Base-by-base conservation (phyloP, 2,797 vertebrate species). In the Etheostoma nigrum region DNA sequence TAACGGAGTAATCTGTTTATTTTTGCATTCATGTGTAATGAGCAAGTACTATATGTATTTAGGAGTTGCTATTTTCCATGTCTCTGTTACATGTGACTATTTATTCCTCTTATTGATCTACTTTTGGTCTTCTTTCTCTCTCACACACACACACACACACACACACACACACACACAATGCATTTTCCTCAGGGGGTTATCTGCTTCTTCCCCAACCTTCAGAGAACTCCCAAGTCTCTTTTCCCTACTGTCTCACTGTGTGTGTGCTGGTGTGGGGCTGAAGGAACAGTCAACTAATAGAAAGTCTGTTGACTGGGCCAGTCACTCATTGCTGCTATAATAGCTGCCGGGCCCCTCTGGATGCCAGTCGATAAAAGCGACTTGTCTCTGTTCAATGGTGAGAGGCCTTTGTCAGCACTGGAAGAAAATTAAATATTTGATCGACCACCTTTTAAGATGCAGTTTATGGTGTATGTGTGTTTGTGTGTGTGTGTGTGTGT, bases 371-470 rank as follows among this genome's bases (percentile, higher is more conserved):
- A 94, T 95, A 92, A 89, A 93, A 90, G 76, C 40, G 68, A 76
- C 84, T 89, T 86, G 85, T 93, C 88, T 93, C 74, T 78, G 83
- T 78, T 86, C 81, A 79, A 49, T 76, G 75, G 78, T 86, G 88
- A 92, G 91, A 89, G 84, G 85, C 86, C 80, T 89, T 91, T 93
- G 88, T 94, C 93, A 92, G 94, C 90, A 89, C 62, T 71, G 86
- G 75, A 88, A 75, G 83, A 91, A 91, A 94, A 95, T 94, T 86
- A 91, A 92, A 92, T 89, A 86, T 93, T 91, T 92, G 90, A 94
- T 93, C 82, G 86, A 93, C 91, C 85, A 84, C 79, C 79, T 91
- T 60, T 89, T 87, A 89, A 85, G 80, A 86, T 71, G 77, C 74
- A 76, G 44, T 83, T 79, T 78, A 52, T 59, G 15, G 59, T 52